Base-by-base conservation (phyloP, 2,888 invertebrate species). In the Acronicta aceris region DNA sequence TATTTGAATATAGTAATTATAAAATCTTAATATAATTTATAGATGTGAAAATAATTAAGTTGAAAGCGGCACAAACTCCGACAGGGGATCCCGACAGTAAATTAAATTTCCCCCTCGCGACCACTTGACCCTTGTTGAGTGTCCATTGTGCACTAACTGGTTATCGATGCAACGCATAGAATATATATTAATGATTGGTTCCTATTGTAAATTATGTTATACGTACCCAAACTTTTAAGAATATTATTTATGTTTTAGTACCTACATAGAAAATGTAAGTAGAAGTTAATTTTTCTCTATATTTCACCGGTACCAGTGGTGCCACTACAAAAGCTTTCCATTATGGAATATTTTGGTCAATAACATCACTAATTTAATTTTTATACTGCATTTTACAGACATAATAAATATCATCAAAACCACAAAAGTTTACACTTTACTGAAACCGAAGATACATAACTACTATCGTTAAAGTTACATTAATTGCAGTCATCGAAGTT, bases 41-140 rank as follows among this genome's bases (percentile, higher is more conserved):
- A 84, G 81, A 86, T 81, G 83, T 73, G 81, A 85, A 87, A 85
- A 86, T 88, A 89, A 89, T 89, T 87, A 87, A 85, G 82, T 85
- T 71, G 78, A 82, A 84, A 83, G 79, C 79, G 81, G 82, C 69
- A 72, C 72, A 71, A 81, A 81, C 79, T 81, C 82, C 68, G 76
- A 70, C 74, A 59, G 74, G 82, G 82, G 78, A 51, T 70, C 65
- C 80, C 74, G 82, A 78, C 84, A 82, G 84, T 84, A 89, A 89
- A 89, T 89, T 89, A 87, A 87, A 89, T 88, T 87, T 85, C 67
- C 79, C 89, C 84, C 87, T 78, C 57, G 88, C 79, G 85, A 77
- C 83, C 85, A 87, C 87, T 88, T 87, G 85, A 89, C 87, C 89
- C 88, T 85, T 67, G 82, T 85, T 81, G 78, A 81, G 84, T 81